Evolutionary conservation across 2,113 vertebrate species (phyloP).

Genomic region (Colossoma macropomum): DNA sequence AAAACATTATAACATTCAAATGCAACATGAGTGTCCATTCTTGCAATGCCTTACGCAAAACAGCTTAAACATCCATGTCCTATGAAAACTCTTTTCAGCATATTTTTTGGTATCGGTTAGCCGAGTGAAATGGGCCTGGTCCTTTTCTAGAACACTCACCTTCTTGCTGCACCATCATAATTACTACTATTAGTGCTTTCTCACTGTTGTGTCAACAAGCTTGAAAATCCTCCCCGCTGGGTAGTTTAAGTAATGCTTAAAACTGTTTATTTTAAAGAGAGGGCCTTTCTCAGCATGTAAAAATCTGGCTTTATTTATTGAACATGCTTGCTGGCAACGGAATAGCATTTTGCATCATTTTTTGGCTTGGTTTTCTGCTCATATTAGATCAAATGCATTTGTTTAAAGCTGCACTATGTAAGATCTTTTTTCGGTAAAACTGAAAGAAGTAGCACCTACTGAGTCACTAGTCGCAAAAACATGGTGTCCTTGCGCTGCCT

Average conservation of each 20-base stretch:
- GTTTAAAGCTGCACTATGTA: neutral
- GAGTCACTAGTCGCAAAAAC: too few relatives aligned
- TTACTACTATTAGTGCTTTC: neutral
- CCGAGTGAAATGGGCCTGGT: neutral
- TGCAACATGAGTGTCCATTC: too few relatives aligned
- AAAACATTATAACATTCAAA: too few relatives aligned
- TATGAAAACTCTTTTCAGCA: too few relatives aligned
- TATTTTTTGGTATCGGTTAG: neutral
- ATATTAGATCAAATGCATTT: neutral
- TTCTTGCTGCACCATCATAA: neutral
- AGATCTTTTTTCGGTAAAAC: too few relatives aligned
- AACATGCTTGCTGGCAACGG: neutral
- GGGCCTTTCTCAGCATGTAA: neutral
- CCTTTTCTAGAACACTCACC: neutral
- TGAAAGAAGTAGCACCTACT: too few relatives aligned
- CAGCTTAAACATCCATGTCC: too few relatives aligned
- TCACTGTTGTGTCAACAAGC: neutral
- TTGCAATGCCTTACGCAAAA: too few relatives aligned
- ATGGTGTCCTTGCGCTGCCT: too few relatives aligned
- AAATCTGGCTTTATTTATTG: neutral
- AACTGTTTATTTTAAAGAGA: neutral
- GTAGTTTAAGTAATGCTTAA: neutral
- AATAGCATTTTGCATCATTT: too few relatives aligned
- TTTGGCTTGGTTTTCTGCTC: neutral
- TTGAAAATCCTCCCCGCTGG: neutral